Evolutionary conservation across 1,140 invertebrate genomes (phyloP).

Genomic region (Vanessa tameamea): DNA sequence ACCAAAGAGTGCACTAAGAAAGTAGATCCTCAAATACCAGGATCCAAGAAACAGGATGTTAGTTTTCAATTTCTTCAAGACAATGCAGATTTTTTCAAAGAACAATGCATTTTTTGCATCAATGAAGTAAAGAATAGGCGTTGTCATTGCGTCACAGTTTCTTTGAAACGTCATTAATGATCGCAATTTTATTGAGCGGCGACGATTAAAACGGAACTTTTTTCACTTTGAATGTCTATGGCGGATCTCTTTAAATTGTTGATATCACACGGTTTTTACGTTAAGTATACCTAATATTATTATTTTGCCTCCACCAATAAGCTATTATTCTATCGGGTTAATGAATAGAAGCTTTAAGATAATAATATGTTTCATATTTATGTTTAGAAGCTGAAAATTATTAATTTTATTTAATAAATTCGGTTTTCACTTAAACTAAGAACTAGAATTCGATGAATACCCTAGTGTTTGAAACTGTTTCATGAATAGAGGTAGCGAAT

Average conservation of each 20-base stretch:
- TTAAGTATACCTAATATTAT: neutral
- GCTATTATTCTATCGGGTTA: neutral
- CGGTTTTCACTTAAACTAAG: too few relatives aligned
- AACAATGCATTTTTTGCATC: constrained; percentile 21
- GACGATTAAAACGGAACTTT: neutral
- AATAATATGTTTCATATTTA: too few relatives aligned
- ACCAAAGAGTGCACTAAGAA: neutral
- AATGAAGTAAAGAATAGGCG: constrained; percentile 24
- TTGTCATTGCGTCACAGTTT: constrained; percentile 54
- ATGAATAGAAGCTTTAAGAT: too few relatives aligned
- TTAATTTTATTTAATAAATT: too few relatives aligned
- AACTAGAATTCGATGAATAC: too few relatives aligned
- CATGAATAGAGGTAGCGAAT: too few relatives aligned
- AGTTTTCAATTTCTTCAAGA: constrained; percentile 23
- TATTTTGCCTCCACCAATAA: neutral
- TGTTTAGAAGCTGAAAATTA: too few relatives aligned
- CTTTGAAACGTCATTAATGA: constrained; percentile 52
- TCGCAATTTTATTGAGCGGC: constrained; percentile 11
- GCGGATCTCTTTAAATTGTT: constrained; percentile 3
- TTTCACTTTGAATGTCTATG: neutral
- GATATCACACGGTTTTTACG: neutral
- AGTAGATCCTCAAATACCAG: neutral
- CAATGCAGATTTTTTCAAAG: constrained; percentile 27
- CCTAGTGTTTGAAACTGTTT: too few relatives aligned
- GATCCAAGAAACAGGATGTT: constrained; percentile 22